Percentiles rank a stretch among this genome's conserved stretches.
Evolutionary conservation across 1,140 invertebrate genomes (phyloP).

Genomic region (Leptopilina clavipes): DNA sequence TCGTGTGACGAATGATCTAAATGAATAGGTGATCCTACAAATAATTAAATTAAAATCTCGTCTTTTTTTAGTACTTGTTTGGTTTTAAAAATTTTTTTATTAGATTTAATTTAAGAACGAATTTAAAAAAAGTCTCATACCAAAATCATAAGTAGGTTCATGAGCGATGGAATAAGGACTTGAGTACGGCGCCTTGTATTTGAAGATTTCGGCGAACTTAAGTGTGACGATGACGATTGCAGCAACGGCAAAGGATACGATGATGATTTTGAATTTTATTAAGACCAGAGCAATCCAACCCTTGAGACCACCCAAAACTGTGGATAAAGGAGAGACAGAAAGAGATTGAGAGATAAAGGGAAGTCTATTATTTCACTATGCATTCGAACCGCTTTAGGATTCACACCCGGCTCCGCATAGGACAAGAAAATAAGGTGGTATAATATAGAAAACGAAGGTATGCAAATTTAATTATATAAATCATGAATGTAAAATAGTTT

Average conservation of each 20-base stretch:
- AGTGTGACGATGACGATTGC: slow-evolving; percentile 52
- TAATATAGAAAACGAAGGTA: slow-evolving; percentile 56
- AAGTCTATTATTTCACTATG: slow-evolving; percentile 34
- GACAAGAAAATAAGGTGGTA: slow-evolving; percentile 47
- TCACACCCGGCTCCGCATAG: slow-evolving; percentile 43
- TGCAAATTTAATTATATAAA: slow-evolving; percentile 66
- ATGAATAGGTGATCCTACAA: slow-evolving; percentile 40
- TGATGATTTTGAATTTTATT: slow-evolving; percentile 63
- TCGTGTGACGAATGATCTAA: slow-evolving; percentile 43
- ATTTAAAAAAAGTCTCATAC: slow-evolving; percentile 39
- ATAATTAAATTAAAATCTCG: no score
- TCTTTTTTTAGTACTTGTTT: no score
- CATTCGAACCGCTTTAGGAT: slow-evolving; percentile 41
- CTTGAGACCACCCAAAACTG: slow-evolving; percentile 63
- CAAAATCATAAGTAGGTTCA: slow-evolving; percentile 44
- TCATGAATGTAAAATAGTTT: slow-evolving; percentile 58
- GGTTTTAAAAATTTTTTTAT: no score
- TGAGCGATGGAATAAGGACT: slow-evolving; percentile 40
- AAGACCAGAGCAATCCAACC: slow-evolving; percentile 53
- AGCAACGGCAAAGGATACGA: slow-evolving; percentile 55
- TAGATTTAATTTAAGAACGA: no score
- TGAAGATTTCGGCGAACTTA: slow-evolving; percentile 46
- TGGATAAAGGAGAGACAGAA: slow-evolving; percentile 36
- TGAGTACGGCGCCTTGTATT: slow-evolving; percentile 1
- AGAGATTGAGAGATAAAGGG: neutral